Evolutionary conservation across 2,113 vertebrate species (phyloP), one percentile per base, ranked within the genome.

Genomic region (Cariama cristata): DNA sequence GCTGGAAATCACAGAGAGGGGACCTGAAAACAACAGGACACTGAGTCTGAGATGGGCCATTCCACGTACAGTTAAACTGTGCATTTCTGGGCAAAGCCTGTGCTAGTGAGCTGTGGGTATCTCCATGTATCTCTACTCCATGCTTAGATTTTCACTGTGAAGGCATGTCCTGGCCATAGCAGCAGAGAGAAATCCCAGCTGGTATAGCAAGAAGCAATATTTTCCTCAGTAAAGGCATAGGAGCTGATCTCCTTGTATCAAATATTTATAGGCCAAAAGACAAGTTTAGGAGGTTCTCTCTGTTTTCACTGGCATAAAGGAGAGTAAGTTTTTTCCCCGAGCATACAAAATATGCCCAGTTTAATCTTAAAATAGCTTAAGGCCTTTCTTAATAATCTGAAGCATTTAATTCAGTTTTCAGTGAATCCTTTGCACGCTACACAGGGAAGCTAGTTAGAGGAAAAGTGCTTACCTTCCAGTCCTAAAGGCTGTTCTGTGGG

Each of bases 401-500:
- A 90, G 50, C 18, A 62, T 88, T 88, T 93, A 94, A 90, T 85
- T 95, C 69, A 84, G 76, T 6, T 76, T 95, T 94, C 85, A 89
- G 63, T 35, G 23, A 55, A 50, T 64, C 35, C 19, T 77, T 81
- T 44, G n/a, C 32, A 58, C 79, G 73, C 94, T 93, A 95, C 96
- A 72, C 90, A 96, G 75, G 38, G 88, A 95, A 97, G 88, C 83
- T 95, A 93, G 87, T 91, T 95, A 67, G 90, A 95, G 72, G 56
- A 88, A 62, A 91, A 90, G 44, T 24, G 13, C 64, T 83, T 93
- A 77, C 94, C 76, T 93, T 96, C 64, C 94, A 82, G 59, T 52
- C 76, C 93, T 96, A 94, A 96, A 95, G 92, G 74, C 91, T 97
- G 69, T 69, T 97, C 95, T 79, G 97, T 95, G 76, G 93, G 94